These are phyloP conservation scores for Anolis sagrei DNA, from an alignment of 2,113 vertebrate genomes.

Conservation along the genomic window DNA sequence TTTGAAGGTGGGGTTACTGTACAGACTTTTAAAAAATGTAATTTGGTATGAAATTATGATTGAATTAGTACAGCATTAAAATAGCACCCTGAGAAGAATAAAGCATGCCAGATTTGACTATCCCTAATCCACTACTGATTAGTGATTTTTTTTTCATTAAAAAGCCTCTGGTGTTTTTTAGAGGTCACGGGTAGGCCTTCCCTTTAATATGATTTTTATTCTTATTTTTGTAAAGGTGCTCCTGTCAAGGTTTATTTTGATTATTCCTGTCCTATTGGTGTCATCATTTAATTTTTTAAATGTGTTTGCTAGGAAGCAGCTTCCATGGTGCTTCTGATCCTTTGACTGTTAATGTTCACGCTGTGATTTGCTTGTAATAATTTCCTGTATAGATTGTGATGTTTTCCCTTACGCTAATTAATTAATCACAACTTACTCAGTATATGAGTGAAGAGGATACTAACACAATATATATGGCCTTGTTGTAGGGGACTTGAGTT, in stretches of 20 bases:
- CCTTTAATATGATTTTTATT: not conserved
- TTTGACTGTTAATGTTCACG: not conserved
- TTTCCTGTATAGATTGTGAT: not conserved
- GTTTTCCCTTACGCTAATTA: not conserved
- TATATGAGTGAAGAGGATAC: not conserved
- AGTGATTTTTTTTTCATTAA: too few relatives aligned
- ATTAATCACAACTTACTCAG: not conserved
- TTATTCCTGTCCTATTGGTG: not conserved
- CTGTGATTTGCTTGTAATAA: not conserved
- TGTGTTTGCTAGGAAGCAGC: not conserved
- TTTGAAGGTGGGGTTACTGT: too few relatives aligned
- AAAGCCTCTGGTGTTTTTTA: too few relatives aligned
- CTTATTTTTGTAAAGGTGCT: not conserved
- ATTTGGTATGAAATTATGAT: too few relatives aligned
- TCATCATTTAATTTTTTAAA: not conserved
- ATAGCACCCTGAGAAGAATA: too few relatives aligned
- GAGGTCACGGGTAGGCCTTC: too few relatives aligned
- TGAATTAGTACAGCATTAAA: too few relatives aligned
- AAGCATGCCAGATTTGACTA: too few relatives aligned
- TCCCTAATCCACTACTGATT: too few relatives aligned
- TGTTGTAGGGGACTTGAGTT: not conserved
- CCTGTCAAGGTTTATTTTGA: not conserved
- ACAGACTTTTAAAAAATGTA: too few relatives aligned
- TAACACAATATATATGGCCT: not conserved
- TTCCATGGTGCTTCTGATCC: not conserved